Base-by-base conservation (phyloP, 2,797 vertebrate genomes). In the Coreius guichenoti region DNA sequence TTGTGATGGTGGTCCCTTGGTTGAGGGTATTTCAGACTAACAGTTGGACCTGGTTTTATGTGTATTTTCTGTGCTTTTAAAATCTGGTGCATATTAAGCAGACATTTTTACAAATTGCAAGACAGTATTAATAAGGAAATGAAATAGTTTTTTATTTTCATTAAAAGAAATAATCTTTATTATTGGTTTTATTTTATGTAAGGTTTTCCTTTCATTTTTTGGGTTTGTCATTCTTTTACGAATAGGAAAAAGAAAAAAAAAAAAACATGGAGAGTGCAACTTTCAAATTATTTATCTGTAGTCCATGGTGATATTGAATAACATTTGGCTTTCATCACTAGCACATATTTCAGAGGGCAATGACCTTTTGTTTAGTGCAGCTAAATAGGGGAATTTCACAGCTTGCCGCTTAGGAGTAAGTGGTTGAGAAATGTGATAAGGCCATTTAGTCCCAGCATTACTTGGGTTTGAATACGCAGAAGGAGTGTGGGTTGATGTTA, bases 321-420 rank as follows among this genome's bases (percentile, higher is more conserved):
- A 80, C 1, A 1, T 6, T 58, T 58, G 9, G 61, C 26, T 84
- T 88, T 85, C 68, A 84, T 87, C 73, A 63, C 56, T 63, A 65
- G 68, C 26, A 67, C 78, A 89, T 83, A 87, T 87, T 43, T 39
- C 31, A 73, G 67, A 16, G 82, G 63, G 58, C 49, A 82, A 73
- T 84, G 83, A 86, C 77, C 82, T 87, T 91, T 87, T 70, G 76
- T 83, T 88, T 84, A 86, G 63, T 75, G 75, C 72, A 77, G 74
- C 74, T 85, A 65, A 85, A 88, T 77, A 82, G 51, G 36, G 78
- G 76, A 75, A 87, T 83, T 87, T 88, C 86, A 87, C 86, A 87
- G 84, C 45, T 77, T 80, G 78, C 73, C 17, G 58, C 39, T 76
- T 75, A 56, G 61, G 51, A 36, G 36, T 54, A 84, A 78, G 33